These are phyloP conservation scores for Alectoris magna DNA, from an alignment of 2,797 vertebrate genomes.

Conservation along the genomic window DNA sequence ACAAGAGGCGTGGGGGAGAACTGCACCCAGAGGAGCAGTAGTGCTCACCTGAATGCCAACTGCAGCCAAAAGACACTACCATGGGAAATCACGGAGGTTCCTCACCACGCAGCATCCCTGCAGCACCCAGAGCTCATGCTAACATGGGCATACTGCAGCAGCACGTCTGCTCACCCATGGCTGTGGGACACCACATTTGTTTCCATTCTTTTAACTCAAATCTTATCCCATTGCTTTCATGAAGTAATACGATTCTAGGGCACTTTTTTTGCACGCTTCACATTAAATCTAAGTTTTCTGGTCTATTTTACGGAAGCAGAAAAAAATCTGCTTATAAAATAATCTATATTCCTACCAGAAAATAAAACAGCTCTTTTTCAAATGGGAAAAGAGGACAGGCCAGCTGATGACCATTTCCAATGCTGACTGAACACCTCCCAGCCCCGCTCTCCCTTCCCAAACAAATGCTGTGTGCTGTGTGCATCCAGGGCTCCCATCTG, in stretches of 20 bases:
- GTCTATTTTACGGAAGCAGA: not conserved
- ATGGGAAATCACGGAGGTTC: not conserved
- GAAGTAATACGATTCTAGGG: not conserved
- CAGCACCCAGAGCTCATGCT: rapidly evolving
- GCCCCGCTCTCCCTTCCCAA: conserved; percentile 38
- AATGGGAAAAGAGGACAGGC: not conserved
- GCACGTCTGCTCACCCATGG: not conserved
- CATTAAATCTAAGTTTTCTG: not conserved
- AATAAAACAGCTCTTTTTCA: not conserved
- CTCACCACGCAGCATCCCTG: not conserved
- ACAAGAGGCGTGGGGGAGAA: rapidly evolving
- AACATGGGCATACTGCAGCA: not conserved
- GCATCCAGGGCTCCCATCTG: conserved; percentile 57
- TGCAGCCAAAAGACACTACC: not conserved
- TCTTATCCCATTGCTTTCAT: not conserved
- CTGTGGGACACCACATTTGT: not conserved
- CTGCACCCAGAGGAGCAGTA: not conserved
- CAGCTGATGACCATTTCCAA: not conserved
- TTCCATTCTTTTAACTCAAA: not conserved
- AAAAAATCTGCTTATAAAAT: not conserved
- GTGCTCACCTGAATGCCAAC: rapidly evolving
- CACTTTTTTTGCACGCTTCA: not conserved
- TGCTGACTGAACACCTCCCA: not conserved
- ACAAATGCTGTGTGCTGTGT: conserved; percentile 11
- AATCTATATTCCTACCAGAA: not conserved